Evolutionary conservation across 2,797 vertebrate genomes (phyloP).

Genomic region (Dicrostonyx torquatus): DNA sequence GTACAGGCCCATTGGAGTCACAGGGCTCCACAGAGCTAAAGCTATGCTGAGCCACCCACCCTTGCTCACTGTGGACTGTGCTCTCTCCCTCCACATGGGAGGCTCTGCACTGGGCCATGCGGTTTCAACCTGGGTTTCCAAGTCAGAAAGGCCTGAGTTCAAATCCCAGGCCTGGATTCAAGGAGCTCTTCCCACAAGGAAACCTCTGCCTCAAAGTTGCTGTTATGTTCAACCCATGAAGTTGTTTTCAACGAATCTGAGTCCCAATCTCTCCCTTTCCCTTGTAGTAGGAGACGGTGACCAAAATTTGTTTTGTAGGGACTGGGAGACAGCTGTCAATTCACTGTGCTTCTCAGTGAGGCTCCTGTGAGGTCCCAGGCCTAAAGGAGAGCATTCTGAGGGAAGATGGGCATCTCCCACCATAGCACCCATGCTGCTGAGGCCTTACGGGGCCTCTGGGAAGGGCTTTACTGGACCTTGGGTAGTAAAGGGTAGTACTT

Average conservation of each 20-base stretch:
- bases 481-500: not conserved
- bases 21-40: not conserved
- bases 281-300: not conserved
- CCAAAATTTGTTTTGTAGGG: not conserved
- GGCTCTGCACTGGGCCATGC: not conserved
- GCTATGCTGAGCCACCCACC: rapidly evolving
- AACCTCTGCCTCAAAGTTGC: not conserved
- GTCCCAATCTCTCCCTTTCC: not conserved
- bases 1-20: not conserved
- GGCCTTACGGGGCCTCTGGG: not conserved
- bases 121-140: not conserved
- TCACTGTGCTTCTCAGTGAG: not conserved
- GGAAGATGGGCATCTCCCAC: not conserved
- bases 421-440: not conserved
- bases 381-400: not conserved
- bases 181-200: not conserved
- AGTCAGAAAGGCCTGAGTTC: not conserved
- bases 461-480: not conserved
- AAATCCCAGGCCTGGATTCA: not conserved
- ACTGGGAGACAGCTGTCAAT: not conserved
- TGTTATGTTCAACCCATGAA: not conserved
- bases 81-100: not conserved
- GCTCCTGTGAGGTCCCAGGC: not conserved
- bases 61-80: rapidly evolving
- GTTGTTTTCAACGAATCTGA: not conserved